Conservation (phyloP, 1,140 invertebrate species). For the Drosophila miranda region DNA sequence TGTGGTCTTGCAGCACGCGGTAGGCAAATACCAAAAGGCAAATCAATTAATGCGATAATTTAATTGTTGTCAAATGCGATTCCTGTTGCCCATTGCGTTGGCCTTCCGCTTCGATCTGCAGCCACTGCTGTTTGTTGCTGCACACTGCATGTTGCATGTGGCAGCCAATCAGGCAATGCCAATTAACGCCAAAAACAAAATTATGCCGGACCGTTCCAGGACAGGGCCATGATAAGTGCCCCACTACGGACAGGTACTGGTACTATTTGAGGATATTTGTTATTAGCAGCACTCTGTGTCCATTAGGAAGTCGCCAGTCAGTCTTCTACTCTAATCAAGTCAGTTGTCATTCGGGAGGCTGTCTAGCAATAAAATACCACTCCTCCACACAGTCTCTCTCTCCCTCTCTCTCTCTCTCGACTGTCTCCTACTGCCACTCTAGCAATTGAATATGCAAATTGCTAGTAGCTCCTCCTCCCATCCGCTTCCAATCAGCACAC, state of each 20-base stretch:
- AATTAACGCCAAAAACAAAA: too few relatives aligned
- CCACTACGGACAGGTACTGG: too few relatives aligned
- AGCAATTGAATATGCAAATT: constrained; percentile 61
- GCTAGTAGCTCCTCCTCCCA: constrained; percentile 3
- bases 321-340: constrained; percentile 47
- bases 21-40: too few relatives aligned
- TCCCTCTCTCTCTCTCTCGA: constrained; percentile 3
- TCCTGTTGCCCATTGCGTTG: constrained; percentile 4
- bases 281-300: not conserved
- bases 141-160: constrained; percentile 62
- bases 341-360: constrained; percentile 32
- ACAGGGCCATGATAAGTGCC: too few relatives aligned
- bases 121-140: constrained; percentile 18
- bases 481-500: too few relatives aligned
- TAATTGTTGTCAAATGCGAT: constrained; percentile 57
- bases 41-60: constrained; percentile 35
- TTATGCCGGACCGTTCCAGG: too few relatives aligned
- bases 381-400: not conserved
- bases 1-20: too few relatives aligned
- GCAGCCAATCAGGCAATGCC: constrained; percentile 33
- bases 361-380: constrained; percentile 9
- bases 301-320: constrained; percentile 14
- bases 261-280: too few relatives aligned
- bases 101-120: too few relatives aligned
- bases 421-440: constrained; percentile 31